Base-by-base conservation (phyloP, 2,797 vertebrate species). In the Hozukius guyotensis region DNA sequence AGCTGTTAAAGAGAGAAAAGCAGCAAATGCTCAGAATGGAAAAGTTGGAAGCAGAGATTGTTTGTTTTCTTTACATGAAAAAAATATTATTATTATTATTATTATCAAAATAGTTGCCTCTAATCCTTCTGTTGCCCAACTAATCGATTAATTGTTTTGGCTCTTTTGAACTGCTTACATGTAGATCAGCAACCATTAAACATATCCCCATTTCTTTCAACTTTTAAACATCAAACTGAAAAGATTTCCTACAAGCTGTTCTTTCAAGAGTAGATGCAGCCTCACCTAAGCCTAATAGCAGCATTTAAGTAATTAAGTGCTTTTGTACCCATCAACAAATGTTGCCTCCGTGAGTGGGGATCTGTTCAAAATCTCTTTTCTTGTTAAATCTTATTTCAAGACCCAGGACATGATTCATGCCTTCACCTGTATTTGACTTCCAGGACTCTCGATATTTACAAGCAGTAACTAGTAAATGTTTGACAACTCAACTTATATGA, bases 391-490 rank as follows among this genome's bases (percentile, higher is more conserved):
- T 66, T 16, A 49, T 52, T 38, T 52, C 24, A 29, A 65, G 7
- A 59, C 7, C 6, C 14, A 14, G 79, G 11, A 27, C 34, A 27
- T 69, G 22, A 75, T 68, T 34, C 22, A 22, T 34, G 5, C 13
- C 32, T 77, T 36, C 25, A 61, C 13, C 5, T 10, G 4, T 34
- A 42, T 52, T 31, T 74, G 31, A 69, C 66, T 49, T 56, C n/a
- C 22, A n/a, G 27, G 29, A 59, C 6, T 24, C 49, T 65, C 60
- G 24, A 24, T 67, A 59, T 69, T 76, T 78, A 36, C 63, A 36
- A 63, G 66, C 53, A 52, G 32, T 34, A 66, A 63, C 20, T n/a
- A 14, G 62, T 73, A 57, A 80, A 78, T 76, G 67, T 59, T 70
- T 68, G 27, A 77, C 74, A 75, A 64, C 46, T 73, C 14, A 5